Percentiles rank a stretch among this genome's conserved stretches.
phyloP scores from a whole-genome alignment of 2,113 vertebrate genomes.

The Trichechus manatus region DNA sequence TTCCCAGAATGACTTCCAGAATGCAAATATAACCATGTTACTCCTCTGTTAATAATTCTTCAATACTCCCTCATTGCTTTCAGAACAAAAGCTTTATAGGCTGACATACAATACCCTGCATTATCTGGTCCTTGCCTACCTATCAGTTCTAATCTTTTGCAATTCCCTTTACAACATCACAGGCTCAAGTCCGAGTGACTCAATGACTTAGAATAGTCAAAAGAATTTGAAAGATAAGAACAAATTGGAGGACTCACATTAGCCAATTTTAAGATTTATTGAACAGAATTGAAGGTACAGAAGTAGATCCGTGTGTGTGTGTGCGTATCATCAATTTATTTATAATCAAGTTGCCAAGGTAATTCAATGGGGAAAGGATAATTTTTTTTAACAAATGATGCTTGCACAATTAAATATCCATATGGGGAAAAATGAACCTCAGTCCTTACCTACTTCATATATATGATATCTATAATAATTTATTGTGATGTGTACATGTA shows the following conservation, averaged over 20 bases:
- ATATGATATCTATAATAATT: neutral
- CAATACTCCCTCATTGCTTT: neutral
- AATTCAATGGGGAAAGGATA: slow-evolving; percentile 17
- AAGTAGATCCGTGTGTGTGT: neutral
- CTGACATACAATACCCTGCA: neutral
- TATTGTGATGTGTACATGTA: neutral
- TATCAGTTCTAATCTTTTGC: neutral
- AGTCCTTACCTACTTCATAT: neutral
- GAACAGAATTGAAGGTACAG: neutral
- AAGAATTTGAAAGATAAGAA: neutral
- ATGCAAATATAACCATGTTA: neutral
- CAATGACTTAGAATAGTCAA: neutral
- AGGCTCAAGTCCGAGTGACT: neutral
- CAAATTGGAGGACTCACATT: neutral
- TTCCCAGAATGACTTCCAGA: neutral
- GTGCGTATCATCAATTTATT: neutral
- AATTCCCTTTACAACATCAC: neutral
- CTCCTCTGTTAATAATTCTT: neutral
- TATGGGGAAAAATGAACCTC: too few relatives aligned
- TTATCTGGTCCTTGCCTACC: neutral
- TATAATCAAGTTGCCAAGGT: neutral
- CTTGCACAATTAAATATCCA: too few relatives aligned
- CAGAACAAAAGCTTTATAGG: neutral
- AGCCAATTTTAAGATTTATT: neutral
- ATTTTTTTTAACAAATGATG: neutral